These are phyloP conservation scores for Cheilosia soror DNA, from an alignment of 2,888 invertebrate genomes.

Conservation along the genomic window DNA sequence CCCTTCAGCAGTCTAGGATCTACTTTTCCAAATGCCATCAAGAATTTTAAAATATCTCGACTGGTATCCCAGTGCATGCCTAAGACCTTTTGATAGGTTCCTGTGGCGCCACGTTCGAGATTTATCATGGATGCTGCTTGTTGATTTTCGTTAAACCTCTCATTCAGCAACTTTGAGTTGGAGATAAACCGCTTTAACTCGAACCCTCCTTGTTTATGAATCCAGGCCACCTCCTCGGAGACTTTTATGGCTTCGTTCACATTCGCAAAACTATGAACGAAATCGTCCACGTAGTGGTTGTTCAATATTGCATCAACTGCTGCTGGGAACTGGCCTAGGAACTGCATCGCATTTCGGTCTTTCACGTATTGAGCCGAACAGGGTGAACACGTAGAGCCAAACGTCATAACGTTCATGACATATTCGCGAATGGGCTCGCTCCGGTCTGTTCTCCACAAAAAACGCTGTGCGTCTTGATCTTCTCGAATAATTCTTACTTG, in stretches of 20 bases:
- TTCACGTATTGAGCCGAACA: conserved; percentile 70
- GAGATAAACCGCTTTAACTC: conserved; percentile 26
- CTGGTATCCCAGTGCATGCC: conserved; percentile 73
- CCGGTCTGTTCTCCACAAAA: conserved; percentile 76
- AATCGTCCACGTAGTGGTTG: not conserved
- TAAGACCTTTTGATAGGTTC: conserved; percentile 62
- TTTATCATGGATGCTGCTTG: not conserved
- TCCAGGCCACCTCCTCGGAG: conserved; percentile 15
- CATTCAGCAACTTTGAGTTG: conserved; percentile 15
- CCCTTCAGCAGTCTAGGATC: conserved; percentile 16
- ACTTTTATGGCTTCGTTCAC: conserved; percentile 31
- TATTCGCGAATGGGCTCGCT: conserved; percentile 36
- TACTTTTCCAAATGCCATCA: conserved; percentile 34
- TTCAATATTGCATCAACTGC: not conserved
- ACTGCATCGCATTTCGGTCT: conserved; percentile 51
- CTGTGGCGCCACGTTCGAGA: conserved; percentile 6
- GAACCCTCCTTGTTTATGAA: conserved; percentile 28
- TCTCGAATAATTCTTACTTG: conserved; percentile 77
- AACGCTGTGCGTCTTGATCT: conserved; percentile 77
- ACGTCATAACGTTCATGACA: conserved; percentile 74
- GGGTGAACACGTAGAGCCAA: conserved; percentile 73
- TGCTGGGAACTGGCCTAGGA: conserved; percentile 29
- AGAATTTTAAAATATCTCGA: conserved; percentile 70
- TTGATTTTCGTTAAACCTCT: not conserved
- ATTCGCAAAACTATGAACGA: conserved; percentile 13